Evolutionary conservation across 1,140 invertebrate species (phyloP), one percentile per base, ranked within the genome.

Genomic region (Stegodyphus dumicola): DNA sequence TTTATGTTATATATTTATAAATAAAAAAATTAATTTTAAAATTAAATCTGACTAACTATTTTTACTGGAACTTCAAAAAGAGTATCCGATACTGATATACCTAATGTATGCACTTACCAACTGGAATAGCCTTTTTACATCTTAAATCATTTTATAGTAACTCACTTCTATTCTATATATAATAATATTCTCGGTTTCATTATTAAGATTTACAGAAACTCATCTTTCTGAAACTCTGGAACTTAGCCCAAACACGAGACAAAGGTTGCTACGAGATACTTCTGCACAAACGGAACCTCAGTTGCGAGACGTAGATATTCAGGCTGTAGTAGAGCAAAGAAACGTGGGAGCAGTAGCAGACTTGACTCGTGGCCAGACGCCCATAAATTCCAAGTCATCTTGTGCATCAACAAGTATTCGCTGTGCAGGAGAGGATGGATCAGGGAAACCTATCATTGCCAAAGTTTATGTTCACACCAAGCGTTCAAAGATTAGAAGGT

Each of bases 391-490:
- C 0, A 67, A 48, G 6, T 7, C n/a, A 2, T 6, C 56, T 2
- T n/a, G 49, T 4, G 49, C 53, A 6, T n/a, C 54, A 10, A 66
- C 53, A 48, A 69, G 60, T n/a, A 15, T 76, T 5, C 60, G 73
- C 6, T 85, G 81, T 52, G 13, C 56, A 6, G 74, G 65, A 6
- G 52, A 33, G 48, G 80, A 75, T 9, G 52, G 80, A 5, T 60
- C 73, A 5, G 69, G 75, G 6, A 86, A 86, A 49, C 84, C 84
- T 1, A 77, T 86, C 15, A 78, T 86, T n/a, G 84, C 84, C 48
- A 86, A 78, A 17, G 84, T 86, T 10, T 86, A 86, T 49, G 65
- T 86, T 6, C 84, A 86, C 67, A 86, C 84, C 6, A 86, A 86
- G 56, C 65, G 84, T 9, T 77, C 81, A 7, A 86, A 78, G 54